A percentile compares a stretch with the other conserved stretches of the same genome.
These are phyloP conservation scores for Percina caprodes DNA, from an alignment of 2,113 vertebrate genomes.

Conservation along the genomic window DNA sequence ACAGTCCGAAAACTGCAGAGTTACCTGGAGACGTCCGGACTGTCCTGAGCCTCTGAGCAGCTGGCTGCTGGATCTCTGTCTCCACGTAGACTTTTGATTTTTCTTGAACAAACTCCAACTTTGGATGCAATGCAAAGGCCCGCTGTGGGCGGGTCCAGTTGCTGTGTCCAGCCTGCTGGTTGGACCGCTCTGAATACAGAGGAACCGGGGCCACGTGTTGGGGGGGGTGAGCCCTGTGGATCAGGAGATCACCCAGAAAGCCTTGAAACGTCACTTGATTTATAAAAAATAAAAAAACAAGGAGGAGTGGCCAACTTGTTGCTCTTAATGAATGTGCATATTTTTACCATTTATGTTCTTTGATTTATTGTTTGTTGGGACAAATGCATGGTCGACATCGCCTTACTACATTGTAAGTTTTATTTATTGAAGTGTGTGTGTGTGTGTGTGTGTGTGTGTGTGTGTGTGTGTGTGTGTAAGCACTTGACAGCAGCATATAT, in stretches of 20 bases:
- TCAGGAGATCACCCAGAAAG: conserved; percentile 91
- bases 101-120: conserved; percentile 74
- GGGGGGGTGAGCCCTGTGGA: conserved; percentile 79
- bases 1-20: conserved; percentile 98
- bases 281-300: conserved; percentile 72
- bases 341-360: conserved; percentile 84
- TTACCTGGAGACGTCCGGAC: conserved; percentile 94
- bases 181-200: conserved; percentile 23
- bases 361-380: conserved; percentile 87
- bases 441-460: conserved; percentile 67
- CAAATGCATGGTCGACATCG: conserved; percentile 91
- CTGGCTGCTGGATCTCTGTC: conserved; percentile 78
- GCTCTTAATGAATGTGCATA: conserved; percentile 91
- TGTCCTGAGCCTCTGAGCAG: conserved; percentile 87
- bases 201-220: conserved; percentile 25
- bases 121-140: conserved; percentile 81
- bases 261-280: conserved; percentile 86
- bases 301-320: conserved; percentile 73
- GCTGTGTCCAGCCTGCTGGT: conserved; percentile 33
- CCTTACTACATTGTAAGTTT: conserved; percentile 93
- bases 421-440: conserved; percentile 90
- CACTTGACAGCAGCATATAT: conserved; percentile 72
- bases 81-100: conserved; percentile 42
- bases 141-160: conserved; percentile 28
- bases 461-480: conserved; percentile 77